These are phyloP conservation scores for Hippoglossus hippoglossus DNA, from an alignment of 2,797 vertebrate genomes.

Conservation along the genomic window DNA sequence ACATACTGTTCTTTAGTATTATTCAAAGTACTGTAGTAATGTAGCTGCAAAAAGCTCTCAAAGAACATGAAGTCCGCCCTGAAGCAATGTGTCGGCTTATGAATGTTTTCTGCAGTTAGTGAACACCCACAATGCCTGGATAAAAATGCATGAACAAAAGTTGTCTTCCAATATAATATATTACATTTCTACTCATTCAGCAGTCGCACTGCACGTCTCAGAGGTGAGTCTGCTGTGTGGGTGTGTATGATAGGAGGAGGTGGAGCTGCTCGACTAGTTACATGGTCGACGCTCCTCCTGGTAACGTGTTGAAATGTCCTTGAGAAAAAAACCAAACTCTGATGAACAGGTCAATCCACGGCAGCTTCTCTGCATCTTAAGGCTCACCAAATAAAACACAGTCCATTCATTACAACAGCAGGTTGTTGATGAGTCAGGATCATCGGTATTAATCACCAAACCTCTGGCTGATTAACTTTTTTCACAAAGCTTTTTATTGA, in stretches of 20 bases:
- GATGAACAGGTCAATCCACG: neutral
- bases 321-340: no score
- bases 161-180: slow-evolving; percentile 75
- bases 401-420: slow-evolving; percentile 37
- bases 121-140: slow-evolving; percentile 68
- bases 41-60: slow-evolving; percentile 64
- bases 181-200: slow-evolving; percentile 28
- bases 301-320: no score
- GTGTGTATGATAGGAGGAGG: neutral
- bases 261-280: neutral
- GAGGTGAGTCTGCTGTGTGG: slow-evolving; percentile 13
- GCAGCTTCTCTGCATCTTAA: neutral
- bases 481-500: slow-evolving; percentile 2
- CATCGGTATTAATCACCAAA: slow-evolving; percentile 35
- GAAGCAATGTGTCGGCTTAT: slow-evolving; percentile 67
- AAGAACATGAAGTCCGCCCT: slow-evolving; percentile 37
- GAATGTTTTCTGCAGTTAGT: slow-evolving; percentile 63
- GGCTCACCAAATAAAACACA: slow-evolving; percentile 23
- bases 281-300: neutral
- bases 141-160: slow-evolving; percentile 70
- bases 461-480: slow-evolving; percentile 8
- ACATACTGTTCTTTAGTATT: slow-evolving; percentile 76
- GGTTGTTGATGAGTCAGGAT: slow-evolving; percentile 32
- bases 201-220: slow-evolving; percentile 15
- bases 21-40: slow-evolving; percentile 77